Percentiles rank a stretch among this genome's conserved stretches.
Conservation (phyloP, 2,888 invertebrate species). For the Tipula helvola region DNA sequence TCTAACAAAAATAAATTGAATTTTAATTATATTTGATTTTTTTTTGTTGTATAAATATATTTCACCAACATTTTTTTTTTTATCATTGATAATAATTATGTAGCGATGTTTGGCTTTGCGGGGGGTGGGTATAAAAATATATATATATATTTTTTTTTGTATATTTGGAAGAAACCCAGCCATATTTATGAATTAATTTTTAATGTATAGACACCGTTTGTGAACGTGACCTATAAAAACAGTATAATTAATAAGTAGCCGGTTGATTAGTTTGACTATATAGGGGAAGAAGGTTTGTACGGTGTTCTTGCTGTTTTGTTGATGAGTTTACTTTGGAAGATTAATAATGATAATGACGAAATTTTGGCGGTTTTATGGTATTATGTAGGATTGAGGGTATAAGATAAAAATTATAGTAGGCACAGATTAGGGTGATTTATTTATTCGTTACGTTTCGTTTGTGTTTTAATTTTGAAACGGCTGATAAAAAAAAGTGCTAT, state of each 20-base stretch:
- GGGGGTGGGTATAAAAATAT: background rate
- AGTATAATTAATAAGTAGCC: background rate
- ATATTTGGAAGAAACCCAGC: background rate
- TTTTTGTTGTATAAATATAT: background rate
- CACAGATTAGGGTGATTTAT: background rate
- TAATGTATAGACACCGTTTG: background rate
- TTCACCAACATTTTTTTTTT: background rate
- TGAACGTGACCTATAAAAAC: background rate
- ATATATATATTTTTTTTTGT: background rate
- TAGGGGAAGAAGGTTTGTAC: background rate
- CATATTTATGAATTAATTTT: background rate
- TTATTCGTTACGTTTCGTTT: too few species aligned
- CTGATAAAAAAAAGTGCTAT: too few species aligned
- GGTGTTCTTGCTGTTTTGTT: background rate
- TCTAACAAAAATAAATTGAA: background rate
- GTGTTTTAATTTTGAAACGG: too few species aligned
- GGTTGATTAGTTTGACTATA: background rate
- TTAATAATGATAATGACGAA: background rate
- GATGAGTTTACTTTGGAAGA: background rate
- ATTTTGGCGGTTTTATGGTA: background rate
- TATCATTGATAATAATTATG: background rate
- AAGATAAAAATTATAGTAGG: background rate
- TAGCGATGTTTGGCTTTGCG: background rate
- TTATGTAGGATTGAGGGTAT: background rate
- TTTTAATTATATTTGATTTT: background rate